Conservation (phyloP, 2,888 invertebrate species). For the Parnassius glacialis region DNA sequence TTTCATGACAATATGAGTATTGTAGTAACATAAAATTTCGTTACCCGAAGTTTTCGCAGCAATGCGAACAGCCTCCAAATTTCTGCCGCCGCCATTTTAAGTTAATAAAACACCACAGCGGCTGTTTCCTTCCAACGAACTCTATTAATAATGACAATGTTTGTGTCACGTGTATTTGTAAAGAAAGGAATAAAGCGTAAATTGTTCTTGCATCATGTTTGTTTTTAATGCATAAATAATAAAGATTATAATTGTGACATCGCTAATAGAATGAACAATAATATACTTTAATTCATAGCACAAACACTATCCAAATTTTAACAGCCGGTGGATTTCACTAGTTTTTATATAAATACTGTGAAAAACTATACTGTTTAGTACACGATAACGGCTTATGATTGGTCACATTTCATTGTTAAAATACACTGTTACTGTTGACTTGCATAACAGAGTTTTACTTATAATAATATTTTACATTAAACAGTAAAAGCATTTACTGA, state of each 20-base stretch:
- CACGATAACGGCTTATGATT: slow-evolving; percentile 42
- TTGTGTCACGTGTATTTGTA: slow-evolving; percentile 58
- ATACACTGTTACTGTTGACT: neutral
- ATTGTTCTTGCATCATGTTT: neutral
- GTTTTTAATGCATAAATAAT: too few species aligned
- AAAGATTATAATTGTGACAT: too few species aligned
- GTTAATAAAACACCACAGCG: slow-evolving; percentile 46
- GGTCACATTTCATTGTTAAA: slow-evolving; percentile 48
- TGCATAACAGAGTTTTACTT: too few species aligned
- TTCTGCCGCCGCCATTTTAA: slow-evolving; percentile 78
- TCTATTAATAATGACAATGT: slow-evolving; percentile 87
- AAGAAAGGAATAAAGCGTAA: neutral
- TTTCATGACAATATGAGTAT: slow-evolving; percentile 57
- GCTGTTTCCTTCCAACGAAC: slow-evolving; percentile 51
- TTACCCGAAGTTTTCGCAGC: slow-evolving; percentile 73
- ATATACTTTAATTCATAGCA: neutral
- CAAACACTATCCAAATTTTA: slow-evolving; percentile 5
- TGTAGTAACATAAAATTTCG: slow-evolving; percentile 55
- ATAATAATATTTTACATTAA: too few species aligned
- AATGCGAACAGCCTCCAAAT: slow-evolving; percentile 80
- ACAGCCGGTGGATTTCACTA: slow-evolving; percentile 83
- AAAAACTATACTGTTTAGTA: slow-evolving; percentile 26
- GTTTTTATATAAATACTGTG: slow-evolving; percentile 15
- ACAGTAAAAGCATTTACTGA: too few species aligned
- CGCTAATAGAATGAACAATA: too few species aligned